Evolutionary conservation across 2,113 vertebrate species (phyloP).

Genomic region (Onychostoma macrolepis): DNA sequence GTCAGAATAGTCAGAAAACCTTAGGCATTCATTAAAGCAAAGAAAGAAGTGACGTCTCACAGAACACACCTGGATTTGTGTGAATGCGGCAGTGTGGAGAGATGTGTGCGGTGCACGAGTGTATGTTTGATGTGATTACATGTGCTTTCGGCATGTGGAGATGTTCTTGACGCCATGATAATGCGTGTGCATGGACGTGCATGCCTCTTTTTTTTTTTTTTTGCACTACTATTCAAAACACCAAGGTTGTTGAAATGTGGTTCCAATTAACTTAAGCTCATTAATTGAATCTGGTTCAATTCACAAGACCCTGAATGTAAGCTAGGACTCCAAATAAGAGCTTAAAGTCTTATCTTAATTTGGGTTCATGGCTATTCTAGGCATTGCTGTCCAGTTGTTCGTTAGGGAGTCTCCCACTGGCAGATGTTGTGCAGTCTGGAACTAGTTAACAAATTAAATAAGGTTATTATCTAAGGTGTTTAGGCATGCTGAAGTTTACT

Average conservation of each 20-base stretch:
- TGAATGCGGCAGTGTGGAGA: not conserved
- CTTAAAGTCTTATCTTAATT: not conserved
- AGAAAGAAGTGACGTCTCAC: not conserved
- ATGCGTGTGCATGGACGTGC: not conserved
- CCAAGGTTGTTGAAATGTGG: not conserved
- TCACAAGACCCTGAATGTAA: not conserved
- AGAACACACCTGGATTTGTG: slow-evolving; percentile 6
- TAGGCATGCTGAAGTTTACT: not conserved
- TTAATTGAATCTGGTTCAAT: not conserved
- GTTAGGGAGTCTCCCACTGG: not conserved
- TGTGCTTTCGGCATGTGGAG: not conserved
- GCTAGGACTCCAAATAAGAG: not conserved
- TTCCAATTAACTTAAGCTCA: not conserved
- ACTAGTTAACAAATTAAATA: no score
- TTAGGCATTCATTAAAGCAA: not conserved
- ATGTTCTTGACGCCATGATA: not conserved
- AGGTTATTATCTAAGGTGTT: not conserved
- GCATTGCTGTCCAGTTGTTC: not conserved
- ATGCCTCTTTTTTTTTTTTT: not conserved
- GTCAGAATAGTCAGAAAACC: slow-evolving; percentile 24
- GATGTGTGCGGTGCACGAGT: not conserved
- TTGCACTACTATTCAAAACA: not conserved
- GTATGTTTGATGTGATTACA: not conserved
- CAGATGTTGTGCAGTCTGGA: no score
- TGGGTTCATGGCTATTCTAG: not conserved